Percentiles rank a stretch among this genome's conserved stretches.
Conservation (phyloP, 1,140 invertebrate species). For the Atopsyche davidsoni region DNA sequence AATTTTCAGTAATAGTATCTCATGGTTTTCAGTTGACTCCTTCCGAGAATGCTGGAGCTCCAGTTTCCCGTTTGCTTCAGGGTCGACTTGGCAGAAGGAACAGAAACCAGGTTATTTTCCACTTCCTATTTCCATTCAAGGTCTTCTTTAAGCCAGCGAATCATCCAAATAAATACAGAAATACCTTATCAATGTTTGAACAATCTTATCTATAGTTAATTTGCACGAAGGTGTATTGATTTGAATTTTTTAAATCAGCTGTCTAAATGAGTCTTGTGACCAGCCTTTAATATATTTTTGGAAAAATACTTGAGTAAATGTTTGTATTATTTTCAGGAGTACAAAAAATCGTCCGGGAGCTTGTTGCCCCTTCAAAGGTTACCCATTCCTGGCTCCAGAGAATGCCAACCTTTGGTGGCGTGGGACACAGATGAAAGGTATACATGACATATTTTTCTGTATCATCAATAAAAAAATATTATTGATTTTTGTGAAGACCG, state of each 20-base stretch:
- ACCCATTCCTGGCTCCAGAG: conserved; percentile 51
- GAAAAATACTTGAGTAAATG: conserved; percentile 16
- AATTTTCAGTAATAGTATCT: too few species aligned
- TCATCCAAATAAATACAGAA: too few species aligned
- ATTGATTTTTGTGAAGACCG: not conserved
- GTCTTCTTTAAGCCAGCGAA: too few species aligned
- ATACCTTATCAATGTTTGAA: too few species aligned
- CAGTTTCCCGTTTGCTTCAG: conserved; percentile 19
- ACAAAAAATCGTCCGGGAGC: conserved; percentile 46
- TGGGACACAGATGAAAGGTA: conserved; percentile 51
- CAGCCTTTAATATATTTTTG: too few species aligned
- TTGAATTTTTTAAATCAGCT: too few species aligned
- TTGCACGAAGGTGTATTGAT: too few species aligned
- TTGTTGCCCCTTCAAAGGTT: conserved; percentile 56
- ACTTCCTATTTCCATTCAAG: too few species aligned
- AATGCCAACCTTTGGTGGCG: conserved; percentile 54
- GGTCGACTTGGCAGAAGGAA: conserved; percentile 22
- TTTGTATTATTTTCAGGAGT: conserved; percentile 39
- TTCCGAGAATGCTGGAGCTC: conserved; percentile 21
- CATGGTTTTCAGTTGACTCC: too few species aligned
- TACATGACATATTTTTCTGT: not conserved
- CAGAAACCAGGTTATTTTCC: conserved; percentile 28
- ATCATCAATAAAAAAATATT: not conserved
- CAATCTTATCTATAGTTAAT: too few species aligned
- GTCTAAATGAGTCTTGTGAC: too few species aligned